Evolutionary conservation across 2,113 vertebrate species (phyloP).

Genomic region (Lepus europaeus): DNA sequence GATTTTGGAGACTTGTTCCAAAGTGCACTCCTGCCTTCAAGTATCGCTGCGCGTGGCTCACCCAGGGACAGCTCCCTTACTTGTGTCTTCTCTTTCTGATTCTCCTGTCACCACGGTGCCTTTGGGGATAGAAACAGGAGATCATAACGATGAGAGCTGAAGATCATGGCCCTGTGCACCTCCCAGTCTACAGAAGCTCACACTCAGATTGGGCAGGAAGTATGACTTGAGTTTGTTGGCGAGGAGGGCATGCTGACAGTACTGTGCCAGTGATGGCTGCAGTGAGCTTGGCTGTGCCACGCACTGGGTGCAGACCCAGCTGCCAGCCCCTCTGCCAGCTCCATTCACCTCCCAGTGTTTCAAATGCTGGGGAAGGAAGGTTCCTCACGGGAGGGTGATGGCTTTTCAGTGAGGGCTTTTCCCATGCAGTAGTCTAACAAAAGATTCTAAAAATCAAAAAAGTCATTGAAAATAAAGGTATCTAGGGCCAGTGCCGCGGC

Average conservation of each 20-base stretch:
- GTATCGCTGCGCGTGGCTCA: accelerated
- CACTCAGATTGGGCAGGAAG: not conserved
- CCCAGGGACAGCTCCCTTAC: not conserved
- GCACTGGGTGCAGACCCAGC: not conserved
- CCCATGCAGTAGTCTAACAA: not conserved
- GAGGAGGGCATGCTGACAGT: not conserved
- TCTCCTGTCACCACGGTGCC: accelerated
- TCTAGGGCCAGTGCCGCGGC: too few species aligned
- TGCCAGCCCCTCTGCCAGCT: accelerated
- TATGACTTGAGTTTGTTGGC: not conserved
- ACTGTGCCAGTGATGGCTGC: not conserved
- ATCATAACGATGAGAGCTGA: not conserved
- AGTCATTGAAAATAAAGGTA: not conserved
- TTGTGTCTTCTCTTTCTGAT: not conserved
- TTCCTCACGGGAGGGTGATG: not conserved
- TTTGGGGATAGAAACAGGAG: not conserved
- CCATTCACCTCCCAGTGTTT: not conserved
- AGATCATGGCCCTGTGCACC: not conserved
- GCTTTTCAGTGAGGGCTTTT: not conserved
- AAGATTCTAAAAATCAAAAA: conserved; percentile 29
- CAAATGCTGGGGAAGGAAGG: not conserved
- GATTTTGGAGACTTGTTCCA: not conserved
- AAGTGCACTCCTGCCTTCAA: not conserved
- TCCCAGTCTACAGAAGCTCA: not conserved
- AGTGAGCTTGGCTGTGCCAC: accelerated